A percentile compares a stretch with the other conserved stretches of the same genome.
Conservation (phyloP, 2,113 vertebrate genomes). For the Stictonetta naevosa region DNA sequence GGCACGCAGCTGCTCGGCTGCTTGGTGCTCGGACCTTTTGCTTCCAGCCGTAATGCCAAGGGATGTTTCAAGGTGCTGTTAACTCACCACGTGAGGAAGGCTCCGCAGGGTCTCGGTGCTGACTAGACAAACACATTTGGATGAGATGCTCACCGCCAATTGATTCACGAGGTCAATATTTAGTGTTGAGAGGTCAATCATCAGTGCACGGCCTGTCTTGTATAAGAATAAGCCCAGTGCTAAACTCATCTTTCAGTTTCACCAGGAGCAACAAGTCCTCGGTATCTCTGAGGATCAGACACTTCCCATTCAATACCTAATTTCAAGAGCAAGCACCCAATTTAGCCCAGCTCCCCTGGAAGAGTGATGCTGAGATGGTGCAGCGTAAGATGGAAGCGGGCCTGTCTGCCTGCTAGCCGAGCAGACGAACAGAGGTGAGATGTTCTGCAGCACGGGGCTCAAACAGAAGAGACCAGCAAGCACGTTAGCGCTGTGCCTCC, state of each 20-base stretch:
- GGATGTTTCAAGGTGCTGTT: background rate
- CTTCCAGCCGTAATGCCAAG: fast-evolving
- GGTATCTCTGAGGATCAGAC: background rate
- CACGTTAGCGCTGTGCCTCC: no score
- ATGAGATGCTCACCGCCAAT: background rate
- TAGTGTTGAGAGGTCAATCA: background rate
- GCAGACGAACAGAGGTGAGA: background rate
- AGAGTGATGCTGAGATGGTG: background rate
- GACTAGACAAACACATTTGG: background rate
- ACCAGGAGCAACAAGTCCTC: background rate
- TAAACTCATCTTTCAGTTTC: background rate
- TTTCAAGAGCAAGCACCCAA: background rate
- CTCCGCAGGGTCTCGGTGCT: fast-evolving
- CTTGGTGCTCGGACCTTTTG: fast-evolving
- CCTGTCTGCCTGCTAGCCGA: background rate
- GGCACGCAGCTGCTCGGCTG: fast-evolving
- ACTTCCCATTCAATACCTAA: background rate
- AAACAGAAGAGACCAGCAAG: background rate
- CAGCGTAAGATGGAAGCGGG: background rate
- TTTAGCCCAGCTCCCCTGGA: background rate
- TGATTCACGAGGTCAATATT: fast-evolving
- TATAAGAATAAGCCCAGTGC: background rate
- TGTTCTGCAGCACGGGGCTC: background rate
- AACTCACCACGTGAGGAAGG: fast-evolving
- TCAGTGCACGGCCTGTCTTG: background rate